These are phyloP conservation scores for Tyto alba DNA, from an alignment of 2,113 vertebrate genomes.

Conservation along the genomic window DNA sequence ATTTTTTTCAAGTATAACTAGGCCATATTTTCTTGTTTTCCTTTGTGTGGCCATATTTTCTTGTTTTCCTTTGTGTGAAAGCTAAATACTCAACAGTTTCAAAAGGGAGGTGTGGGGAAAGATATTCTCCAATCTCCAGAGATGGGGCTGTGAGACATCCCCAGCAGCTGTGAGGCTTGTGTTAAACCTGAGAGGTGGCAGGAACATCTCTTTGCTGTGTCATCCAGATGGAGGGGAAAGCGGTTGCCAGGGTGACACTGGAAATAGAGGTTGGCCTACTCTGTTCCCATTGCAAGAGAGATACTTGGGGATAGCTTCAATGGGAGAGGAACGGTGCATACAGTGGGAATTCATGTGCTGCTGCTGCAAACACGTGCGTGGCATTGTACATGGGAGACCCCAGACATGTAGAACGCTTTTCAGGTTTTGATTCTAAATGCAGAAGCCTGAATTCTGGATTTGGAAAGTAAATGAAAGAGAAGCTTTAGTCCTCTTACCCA, in stretches of 20 bases:
- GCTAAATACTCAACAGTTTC: background rate
- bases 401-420: background rate
- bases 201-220: background rate
- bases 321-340: background rate
- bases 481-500: background rate
- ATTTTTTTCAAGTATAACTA: background rate
- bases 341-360: background rate
- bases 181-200: constrained; percentile 4
- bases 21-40: background rate
- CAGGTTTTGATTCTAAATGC: background rate
- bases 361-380: background rate
- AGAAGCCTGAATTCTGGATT: background rate
- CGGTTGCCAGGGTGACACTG: constrained; percentile 7
- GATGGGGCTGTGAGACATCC: background rate
- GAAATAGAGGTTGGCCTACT: background rate
- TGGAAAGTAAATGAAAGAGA: background rate
- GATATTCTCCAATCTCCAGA: background rate
- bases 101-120: background rate
- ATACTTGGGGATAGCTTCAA: background rate
- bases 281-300: background rate
- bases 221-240: constrained; percentile 3
- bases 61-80: background rate
- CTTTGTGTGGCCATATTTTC: background rate
- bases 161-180: background rate
- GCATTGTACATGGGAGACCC: background rate